Percentiles rank a stretch among this genome's conserved stretches.
Conservation (phyloP, 1,140 invertebrate genomes). For the Saccostrea echinata region DNA sequence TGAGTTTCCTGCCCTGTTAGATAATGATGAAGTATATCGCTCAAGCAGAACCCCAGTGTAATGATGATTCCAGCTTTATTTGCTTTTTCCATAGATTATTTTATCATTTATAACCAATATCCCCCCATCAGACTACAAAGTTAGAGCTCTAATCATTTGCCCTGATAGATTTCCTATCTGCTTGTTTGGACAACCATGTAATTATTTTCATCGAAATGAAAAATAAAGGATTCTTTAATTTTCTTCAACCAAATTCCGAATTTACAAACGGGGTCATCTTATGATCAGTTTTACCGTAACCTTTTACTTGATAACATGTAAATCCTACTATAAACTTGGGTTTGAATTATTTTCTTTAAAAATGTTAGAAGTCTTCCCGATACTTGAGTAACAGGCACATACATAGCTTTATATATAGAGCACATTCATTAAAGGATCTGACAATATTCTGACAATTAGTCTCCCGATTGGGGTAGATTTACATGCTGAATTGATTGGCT, state of each 20-base stretch:
- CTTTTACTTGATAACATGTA: not conserved
- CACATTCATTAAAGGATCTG: not conserved
- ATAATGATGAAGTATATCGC: not conserved
- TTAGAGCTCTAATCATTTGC: not conserved
- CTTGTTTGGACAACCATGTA: not conserved
- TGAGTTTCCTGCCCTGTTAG: not conserved
- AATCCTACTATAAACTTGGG: not conserved
- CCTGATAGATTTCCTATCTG: not conserved
- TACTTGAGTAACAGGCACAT: not conserved
- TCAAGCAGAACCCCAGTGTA: not conserved
- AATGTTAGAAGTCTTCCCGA: not conserved
- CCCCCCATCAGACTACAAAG: not conserved
- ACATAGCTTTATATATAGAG: not conserved
- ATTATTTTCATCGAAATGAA: not conserved
- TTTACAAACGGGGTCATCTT: not conserved
- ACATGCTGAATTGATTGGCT: conserved; percentile 8
- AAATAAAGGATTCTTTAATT: not conserved
- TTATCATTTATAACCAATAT: conserved; percentile 29
- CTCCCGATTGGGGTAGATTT: conserved; percentile 24
- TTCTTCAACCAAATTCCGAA: not conserved
- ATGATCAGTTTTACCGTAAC: not conserved
- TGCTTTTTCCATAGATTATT: conserved; percentile 15
- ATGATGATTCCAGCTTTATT: conserved; percentile 17
- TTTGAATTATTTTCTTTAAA: not conserved
- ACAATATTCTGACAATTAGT: not conserved